These are phyloP conservation scores for Theonella swinhoei DNA, from an alignment of 37 sponge, comb jelly and placozoan genomes.

Conservation along the genomic window DNA sequence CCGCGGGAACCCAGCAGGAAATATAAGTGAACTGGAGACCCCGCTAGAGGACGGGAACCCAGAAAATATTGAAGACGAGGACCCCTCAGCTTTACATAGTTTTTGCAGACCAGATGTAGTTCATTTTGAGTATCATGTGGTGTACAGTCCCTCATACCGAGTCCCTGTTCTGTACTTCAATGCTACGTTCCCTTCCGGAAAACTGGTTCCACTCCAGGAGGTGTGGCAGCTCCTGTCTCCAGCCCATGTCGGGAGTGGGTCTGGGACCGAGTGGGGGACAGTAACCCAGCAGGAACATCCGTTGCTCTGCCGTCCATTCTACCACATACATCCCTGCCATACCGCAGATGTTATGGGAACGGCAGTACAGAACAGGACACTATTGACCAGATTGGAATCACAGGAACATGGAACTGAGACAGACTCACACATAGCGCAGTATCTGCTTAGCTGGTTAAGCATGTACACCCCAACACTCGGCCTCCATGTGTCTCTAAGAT, in stretches of 20 bases:
- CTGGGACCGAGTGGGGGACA: slow-evolving; percentile 52
- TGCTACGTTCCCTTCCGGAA: slow-evolving; percentile 62
- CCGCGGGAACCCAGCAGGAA: neutral
- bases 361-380: too few species aligned
- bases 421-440: slow-evolving; percentile 18
- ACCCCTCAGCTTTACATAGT: neutral
- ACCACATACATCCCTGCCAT: slow-evolving; percentile 91
- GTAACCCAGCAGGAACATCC: slow-evolving; percentile 92
- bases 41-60: neutral
- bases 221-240: slow-evolving; percentile 65
- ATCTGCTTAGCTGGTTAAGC: slow-evolving; percentile 71
- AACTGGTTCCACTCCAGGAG: slow-evolving; percentile 61
- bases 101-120: neutral
- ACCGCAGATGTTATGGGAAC: slow-evolving; percentile 76
- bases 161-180: slow-evolving; percentile 92
- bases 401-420: neutral
- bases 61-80: neutral
- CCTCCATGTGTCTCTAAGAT: slow-evolving; percentile 46
- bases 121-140: slow-evolving; percentile 78
- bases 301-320: slow-evolving; percentile 74
- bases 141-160: slow-evolving; percentile 77
- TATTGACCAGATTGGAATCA: neutral
- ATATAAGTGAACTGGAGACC: neutral
- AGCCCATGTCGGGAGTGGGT: neutral
- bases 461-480: slow-evolving; percentile 64